phyloP scores from a whole-genome alignment of 1,140 invertebrate genomes.

The Ceratosolen fusciceps region DNA sequence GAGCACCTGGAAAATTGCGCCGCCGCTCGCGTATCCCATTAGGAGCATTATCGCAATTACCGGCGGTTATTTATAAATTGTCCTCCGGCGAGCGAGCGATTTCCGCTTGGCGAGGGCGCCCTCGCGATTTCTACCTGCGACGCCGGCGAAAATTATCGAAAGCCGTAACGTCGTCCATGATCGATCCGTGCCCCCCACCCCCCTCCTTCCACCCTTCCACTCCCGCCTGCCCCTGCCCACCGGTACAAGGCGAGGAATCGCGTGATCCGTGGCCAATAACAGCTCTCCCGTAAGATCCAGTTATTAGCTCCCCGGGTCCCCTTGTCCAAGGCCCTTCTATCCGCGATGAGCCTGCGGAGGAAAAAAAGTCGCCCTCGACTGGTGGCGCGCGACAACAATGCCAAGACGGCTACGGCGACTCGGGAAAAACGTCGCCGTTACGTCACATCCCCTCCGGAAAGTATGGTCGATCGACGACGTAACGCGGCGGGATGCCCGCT shows the following conservation, averaged over 20 bases:
- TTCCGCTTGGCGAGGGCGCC: not conserved
- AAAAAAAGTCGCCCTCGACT: not conserved
- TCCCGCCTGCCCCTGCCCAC: not conserved
- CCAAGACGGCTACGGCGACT: no score
- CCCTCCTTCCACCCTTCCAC: not conserved
- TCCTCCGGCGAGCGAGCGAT: not conserved
- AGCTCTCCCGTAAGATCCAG: not conserved
- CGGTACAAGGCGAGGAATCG: not conserved
- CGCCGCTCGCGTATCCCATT: not conserved
- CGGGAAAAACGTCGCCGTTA: not conserved
- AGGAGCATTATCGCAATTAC: not conserved
- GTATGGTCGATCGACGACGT: not conserved
- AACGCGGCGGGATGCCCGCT: not conserved
- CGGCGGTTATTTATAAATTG: not conserved
- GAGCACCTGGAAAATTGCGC: not conserved
- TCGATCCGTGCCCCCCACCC: not conserved
- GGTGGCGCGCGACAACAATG: not conserved
- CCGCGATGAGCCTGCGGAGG: not conserved
- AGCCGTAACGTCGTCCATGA: not conserved
- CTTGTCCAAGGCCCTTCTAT: no score
- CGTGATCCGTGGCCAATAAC: not conserved
- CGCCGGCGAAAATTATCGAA: not conserved
- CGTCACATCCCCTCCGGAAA: not conserved
- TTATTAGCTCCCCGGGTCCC: not conserved
- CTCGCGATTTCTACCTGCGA: not conserved